Conservation (phyloP, 2,888 invertebrate genomes). For the Noctua pronuba region DNA sequence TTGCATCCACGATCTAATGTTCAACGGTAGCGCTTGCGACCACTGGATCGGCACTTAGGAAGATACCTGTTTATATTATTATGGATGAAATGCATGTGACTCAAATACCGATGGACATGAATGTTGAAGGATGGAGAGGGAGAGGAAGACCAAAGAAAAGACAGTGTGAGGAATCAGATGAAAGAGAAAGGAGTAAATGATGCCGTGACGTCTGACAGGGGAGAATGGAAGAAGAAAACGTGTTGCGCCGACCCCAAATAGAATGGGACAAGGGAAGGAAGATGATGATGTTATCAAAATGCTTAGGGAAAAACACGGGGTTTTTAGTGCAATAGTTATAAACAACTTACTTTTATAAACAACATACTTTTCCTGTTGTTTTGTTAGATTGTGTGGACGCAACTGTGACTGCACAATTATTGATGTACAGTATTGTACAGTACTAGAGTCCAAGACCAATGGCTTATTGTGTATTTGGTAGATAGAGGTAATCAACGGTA, state of each 20-base stretch:
- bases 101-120: too few relatives aligned
- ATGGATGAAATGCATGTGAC: too few relatives aligned
- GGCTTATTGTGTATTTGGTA: slow-evolving; percentile 48
- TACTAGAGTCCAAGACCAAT: slow-evolving; percentile 42
- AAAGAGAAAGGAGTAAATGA: too few relatives aligned
- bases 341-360: too few relatives aligned
- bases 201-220: too few relatives aligned
- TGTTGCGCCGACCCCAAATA: too few relatives aligned
- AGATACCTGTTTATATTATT: not conserved
- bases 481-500: slow-evolving; percentile 50
- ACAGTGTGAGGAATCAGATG: too few relatives aligned
- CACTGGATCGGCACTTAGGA: slow-evolving; percentile 3
- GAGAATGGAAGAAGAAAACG: too few relatives aligned
- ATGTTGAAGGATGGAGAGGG: too few relatives aligned
- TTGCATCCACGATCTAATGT: not conserved
- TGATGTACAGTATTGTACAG: slow-evolving; percentile 18
- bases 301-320: slow-evolving; percentile 14
- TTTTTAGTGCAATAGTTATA: slow-evolving; percentile 18
- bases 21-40: not conserved
- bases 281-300: not conserved
- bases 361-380: slow-evolving; percentile 49
- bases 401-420: slow-evolving; percentile 36
- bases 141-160: too few relatives aligned
- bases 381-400: slow-evolving; percentile 10
- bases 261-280: too few relatives aligned